Conservation (phyloP, 2,113 vertebrate species). For the Callipepla californica region DNA sequence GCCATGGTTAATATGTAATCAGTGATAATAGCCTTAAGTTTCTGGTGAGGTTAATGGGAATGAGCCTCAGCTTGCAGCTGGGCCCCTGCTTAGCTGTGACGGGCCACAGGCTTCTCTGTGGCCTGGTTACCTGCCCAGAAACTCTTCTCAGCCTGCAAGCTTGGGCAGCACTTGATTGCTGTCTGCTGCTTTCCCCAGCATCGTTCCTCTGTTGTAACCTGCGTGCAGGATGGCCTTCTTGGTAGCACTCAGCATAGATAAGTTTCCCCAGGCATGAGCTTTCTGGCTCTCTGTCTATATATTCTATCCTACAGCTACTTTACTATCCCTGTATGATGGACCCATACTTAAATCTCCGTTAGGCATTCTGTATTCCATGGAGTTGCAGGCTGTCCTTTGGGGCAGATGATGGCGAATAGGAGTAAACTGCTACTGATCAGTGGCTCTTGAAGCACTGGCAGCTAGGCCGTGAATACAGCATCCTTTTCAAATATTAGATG, state of each 20-base stretch:
- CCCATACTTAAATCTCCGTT: not conserved
- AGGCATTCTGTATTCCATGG: not conserved
- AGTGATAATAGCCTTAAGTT: not conserved
- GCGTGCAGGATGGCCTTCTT: not conserved
- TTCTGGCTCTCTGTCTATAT: not conserved
- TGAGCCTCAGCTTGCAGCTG: not conserved
- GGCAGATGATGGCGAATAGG: not conserved
- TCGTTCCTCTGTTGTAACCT: not conserved
- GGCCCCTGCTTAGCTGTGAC: not conserved
- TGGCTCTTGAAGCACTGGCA: not conserved
- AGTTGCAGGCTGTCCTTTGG: not conserved
- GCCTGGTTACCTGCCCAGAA: not conserved
- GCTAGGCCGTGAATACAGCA: not conserved
- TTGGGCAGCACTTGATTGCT: not conserved
- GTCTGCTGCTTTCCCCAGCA: not conserved
- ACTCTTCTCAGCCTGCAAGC: not conserved
- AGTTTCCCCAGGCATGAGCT: not conserved
- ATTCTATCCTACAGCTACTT: not conserved
- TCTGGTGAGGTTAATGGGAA: not conserved
- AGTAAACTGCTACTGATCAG: not conserved
- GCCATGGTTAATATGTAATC: rapidly evolving
- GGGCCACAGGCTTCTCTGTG: not conserved
- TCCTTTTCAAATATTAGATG: not conserved
- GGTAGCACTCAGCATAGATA: rapidly evolving
- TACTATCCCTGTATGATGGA: not conserved